Evolutionary conservation across 2,113 vertebrate genomes (phyloP).

Genomic region (cat (Felis catus)): F.catus_Fca126_mat1.0 CM031419.1:165818501-165819000

Average conservation of each 20-base stretch:
- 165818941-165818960: neutral
- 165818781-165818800: neutral
- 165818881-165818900: neutral
- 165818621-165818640: neutral
- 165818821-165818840: neutral
- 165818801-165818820: neutral
- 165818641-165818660: neutral
- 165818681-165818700: neutral
- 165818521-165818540: neutral
- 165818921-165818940: neutral
- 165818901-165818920: neutral
- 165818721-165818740: neutral
- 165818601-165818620: neutral
- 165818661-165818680: neutral
- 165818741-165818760: neutral
- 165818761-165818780: neutral
- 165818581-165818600: neutral
- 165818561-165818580: neutral
- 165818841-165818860: slow-evolving; percentile 23
- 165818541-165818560: neutral
- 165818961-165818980: neutral
- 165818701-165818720: neutral
- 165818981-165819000: neutral
- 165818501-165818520: neutral
- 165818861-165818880: neutral